These are phyloP conservation scores for Hymenochirus boettgeri DNA, from an alignment of 2,113 vertebrate genomes.

Conservation along the genomic window DNA sequence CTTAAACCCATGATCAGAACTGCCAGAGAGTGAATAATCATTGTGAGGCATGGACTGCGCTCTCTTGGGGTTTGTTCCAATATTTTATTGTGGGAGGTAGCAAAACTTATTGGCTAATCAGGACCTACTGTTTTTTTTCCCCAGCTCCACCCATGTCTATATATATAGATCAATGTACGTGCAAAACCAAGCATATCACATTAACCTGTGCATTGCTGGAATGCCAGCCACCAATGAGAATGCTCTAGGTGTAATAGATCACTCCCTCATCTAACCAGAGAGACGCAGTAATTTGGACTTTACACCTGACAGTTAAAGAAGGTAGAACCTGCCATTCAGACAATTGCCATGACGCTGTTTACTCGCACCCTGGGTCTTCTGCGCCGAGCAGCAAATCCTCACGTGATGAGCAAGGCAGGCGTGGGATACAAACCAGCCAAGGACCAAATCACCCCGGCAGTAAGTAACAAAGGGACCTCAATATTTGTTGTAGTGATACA, in stretches of 20 bases:
- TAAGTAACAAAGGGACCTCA: slow-evolving; percentile 46
- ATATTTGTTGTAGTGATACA: too few species aligned
- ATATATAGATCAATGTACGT: slow-evolving; percentile 37
- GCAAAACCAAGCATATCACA: neutral
- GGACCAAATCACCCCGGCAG: neutral
- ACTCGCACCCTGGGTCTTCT: slow-evolving; percentile 47
- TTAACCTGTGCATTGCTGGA: slow-evolving; percentile 12
- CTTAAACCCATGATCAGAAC: too few species aligned
- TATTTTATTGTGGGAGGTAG: neutral
- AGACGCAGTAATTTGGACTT: slow-evolving; percentile 11
- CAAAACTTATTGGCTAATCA: slow-evolving; percentile 1
- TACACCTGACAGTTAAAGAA: slow-evolving; percentile 8
- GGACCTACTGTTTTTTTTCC: neutral
- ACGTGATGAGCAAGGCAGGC: neutral
- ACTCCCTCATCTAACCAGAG: slow-evolving; percentile 8
- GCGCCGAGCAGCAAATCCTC: neutral
- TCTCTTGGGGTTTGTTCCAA: neutral
- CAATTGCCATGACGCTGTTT: slow-evolving; percentile 48
- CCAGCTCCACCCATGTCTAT: slow-evolving; percentile 14
- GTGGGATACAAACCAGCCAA: slow-evolving; percentile 24
- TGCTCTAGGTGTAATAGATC: neutral
- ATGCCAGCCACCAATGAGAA: slow-evolving; percentile 9
- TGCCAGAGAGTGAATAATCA: too few species aligned
- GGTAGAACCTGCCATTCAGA: neutral
- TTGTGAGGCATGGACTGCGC: neutral